A percentile compares a stretch with the other conserved stretches of the same genome.
Conservation (phyloP, 2,797 vertebrate species). For the Phrynocephalus forsythii region DNA sequence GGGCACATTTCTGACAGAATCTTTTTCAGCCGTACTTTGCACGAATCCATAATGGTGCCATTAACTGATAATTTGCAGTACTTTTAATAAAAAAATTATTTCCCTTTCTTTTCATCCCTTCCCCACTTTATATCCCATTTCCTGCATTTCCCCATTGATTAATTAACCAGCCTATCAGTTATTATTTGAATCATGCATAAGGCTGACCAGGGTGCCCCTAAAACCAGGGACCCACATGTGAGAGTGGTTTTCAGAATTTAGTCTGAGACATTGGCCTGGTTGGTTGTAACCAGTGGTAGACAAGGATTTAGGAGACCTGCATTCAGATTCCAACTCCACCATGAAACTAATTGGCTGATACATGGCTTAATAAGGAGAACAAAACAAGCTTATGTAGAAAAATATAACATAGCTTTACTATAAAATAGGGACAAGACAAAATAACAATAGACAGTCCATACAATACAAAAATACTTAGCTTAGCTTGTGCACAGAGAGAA, state of each 20-base stretch:
- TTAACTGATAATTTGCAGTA: conserved; percentile 4
- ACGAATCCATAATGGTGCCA: conserved; percentile 7
- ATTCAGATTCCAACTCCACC: no score
- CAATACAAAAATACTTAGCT: no score
- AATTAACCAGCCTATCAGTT: neutral
- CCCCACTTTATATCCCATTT: neutral
- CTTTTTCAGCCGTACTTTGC: conserved; percentile 29
- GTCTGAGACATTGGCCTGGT: neutral
- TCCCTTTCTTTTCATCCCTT: neutral
- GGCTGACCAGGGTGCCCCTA: neutral
- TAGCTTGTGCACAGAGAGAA: no score
- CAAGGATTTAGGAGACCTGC: no score
- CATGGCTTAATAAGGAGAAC: no score
- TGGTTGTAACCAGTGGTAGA: neutral
- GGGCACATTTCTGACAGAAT: neutral
- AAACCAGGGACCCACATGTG: neutral
- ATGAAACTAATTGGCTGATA: no score
- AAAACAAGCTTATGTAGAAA: no score
- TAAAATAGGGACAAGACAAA: no score
- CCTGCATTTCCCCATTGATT: neutral
- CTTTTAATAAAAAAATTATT: conserved; percentile 8
- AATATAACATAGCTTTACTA: no score
- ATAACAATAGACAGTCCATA: no score
- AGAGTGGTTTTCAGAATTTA: neutral
- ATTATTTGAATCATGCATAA: neutral